Evolutionary conservation across 2,888 invertebrate genomes (phyloP), one percentile per base, ranked within the genome.

Genomic region (Frankliniella fusca): DNA sequence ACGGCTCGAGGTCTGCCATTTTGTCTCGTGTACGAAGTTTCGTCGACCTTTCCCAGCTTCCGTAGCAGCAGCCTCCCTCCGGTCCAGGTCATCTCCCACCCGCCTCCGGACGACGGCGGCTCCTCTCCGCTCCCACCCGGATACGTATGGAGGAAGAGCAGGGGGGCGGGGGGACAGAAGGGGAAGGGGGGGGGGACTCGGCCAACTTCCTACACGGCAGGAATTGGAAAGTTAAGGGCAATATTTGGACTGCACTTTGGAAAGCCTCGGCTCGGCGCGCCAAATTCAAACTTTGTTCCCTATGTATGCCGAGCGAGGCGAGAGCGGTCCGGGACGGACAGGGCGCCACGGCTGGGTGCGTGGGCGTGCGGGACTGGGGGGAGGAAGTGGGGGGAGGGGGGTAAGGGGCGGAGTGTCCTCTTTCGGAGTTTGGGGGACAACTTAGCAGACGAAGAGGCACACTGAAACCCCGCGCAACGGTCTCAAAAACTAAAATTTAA

Each of bases 161-260:
- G 15, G 61, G 61, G n/a, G 61, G 3, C 3, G 54, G 54, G 3
- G 10, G 54, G 20, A 9, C 3, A n/a, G n/a, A 2, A n/a, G 61
- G 70, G 70, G 70, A 10, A 12, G 70, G 23, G 70, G 7, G 27
- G 27, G 70, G 70, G 70, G 70, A 2, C 18, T 12, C 27, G 11
- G 38, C 27, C 23, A 76, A 76, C 70, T 76, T 76, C 70, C 70
- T 54, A 70, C 70, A 27, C 70, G 70, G 70, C 70, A 76, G 23
- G 70, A 76, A 76, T 76, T 23, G 70, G 70, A 76, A 76, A 76
- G 70, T 76, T 76, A 10, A 27, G 70, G 70, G 70, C 70, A 76
- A 76, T 76, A 76, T 76, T 76, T 76, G 70, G 70, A 76, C 70
- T 76, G 70, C 70, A 76, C 70, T 76, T 76, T 76, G 70, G 70